Evolutionary conservation across 2,797 vertebrate genomes (phyloP).

Genomic region (Cuculus canorus): DNA sequence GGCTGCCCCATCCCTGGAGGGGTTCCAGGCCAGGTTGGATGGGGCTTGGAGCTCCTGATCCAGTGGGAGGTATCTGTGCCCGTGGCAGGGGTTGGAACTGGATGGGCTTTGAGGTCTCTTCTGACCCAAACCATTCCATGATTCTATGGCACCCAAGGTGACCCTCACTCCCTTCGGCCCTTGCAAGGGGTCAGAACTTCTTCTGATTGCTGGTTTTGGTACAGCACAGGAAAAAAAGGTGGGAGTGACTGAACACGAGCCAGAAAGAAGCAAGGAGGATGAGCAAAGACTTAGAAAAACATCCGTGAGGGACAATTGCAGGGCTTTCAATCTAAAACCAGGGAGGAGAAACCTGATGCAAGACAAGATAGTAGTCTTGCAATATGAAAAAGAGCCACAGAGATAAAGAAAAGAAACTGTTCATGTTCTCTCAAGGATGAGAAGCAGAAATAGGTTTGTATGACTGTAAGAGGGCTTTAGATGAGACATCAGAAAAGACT

Average conservation of each 20-base stretch:
- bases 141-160: rapidly evolving
- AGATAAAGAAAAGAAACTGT: background rate
- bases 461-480: background rate
- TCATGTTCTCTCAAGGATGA: background rate
- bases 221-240: background rate
- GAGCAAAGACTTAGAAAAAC: background rate
- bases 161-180: background rate
- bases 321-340: background rate
- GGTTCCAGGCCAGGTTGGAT: too few relatives aligned
- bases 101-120: too few relatives aligned
- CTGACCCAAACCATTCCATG: too few relatives aligned
- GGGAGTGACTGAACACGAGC: background rate
- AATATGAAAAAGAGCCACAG: background rate
- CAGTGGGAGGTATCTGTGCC: too few relatives aligned
- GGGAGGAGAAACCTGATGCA: background rate
- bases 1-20: too few relatives aligned
- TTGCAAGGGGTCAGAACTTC: background rate
- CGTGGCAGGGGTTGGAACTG: too few relatives aligned
- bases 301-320: background rate
- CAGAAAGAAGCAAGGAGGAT: background rate
- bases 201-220: background rate
- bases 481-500: background rate
- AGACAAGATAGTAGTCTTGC: background rate
- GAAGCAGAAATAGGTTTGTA: background rate
- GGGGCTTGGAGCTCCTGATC: too few relatives aligned